These are phyloP conservation scores for Glaucomys volans DNA, from an alignment of 2,113 vertebrate species.

Conservation along the genomic window DNA sequence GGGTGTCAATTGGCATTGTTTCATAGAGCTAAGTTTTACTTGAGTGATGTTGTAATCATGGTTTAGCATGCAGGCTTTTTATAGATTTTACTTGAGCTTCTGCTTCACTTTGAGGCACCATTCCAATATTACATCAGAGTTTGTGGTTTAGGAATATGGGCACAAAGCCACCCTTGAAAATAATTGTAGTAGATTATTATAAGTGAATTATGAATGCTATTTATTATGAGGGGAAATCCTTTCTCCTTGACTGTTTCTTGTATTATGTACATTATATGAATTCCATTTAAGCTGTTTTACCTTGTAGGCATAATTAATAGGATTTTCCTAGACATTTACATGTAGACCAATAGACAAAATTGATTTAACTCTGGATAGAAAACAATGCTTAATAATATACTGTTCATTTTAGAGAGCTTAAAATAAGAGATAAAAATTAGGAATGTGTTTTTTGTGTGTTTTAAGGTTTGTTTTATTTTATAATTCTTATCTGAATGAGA, in stretches of 20 bases:
- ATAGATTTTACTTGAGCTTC: neutral
- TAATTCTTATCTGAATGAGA: neutral
- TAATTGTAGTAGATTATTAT: neutral
- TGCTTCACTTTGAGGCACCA: conserved; percentile 30
- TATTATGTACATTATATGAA: conserved; percentile 18
- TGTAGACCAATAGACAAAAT: neutral
- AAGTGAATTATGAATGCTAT: neutral
- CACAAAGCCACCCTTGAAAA: conserved; percentile 5
- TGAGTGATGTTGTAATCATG: neutral
- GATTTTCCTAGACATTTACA: conserved; percentile 2
- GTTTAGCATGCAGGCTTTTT: conserved; percentile 33
- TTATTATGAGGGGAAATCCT: neutral
- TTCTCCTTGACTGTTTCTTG: neutral
- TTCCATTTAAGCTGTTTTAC: neutral
- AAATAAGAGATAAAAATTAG: conserved; percentile 45
- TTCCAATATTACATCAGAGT: neutral
- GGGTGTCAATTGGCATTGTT: conserved; percentile 46
- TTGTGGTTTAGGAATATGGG: neutral
- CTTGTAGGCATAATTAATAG: conserved; percentile 10
- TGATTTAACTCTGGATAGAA: neutral
- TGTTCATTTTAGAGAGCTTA: neutral
- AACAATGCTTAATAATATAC: neutral
- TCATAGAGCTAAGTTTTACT: conserved; percentile 48
- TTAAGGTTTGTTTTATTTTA: neutral
- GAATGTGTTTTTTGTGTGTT: neutral